These are phyloP conservation scores for Physeter macrocephalus DNA, from an alignment of 2,113 vertebrate species.

Conservation along the genomic window DNA sequence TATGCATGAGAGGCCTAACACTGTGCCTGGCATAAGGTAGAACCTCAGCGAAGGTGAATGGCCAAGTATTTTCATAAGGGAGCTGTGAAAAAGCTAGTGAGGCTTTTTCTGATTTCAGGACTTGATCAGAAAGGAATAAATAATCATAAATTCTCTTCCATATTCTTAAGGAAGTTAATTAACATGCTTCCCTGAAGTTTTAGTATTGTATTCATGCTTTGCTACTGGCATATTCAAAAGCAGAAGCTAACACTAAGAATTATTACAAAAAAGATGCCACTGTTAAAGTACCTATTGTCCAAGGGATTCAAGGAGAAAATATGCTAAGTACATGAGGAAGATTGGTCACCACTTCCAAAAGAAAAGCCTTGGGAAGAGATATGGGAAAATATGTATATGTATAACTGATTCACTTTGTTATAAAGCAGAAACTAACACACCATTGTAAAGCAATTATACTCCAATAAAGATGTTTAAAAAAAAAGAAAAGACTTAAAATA, in stretches of 20 bases:
- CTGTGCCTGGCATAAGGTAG: not conserved
- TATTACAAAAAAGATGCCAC: not conserved
- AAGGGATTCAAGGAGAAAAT: conserved; percentile 42
- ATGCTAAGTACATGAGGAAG: conserved; percentile 38
- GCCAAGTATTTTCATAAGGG: not conserved
- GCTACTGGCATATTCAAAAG: conserved; percentile 47
- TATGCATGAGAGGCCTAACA: not conserved
- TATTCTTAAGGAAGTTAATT: conserved; percentile 42
- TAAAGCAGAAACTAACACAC: no score
- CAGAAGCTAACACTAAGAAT: conserved; percentile 9
- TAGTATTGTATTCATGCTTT: conserved; percentile 31
- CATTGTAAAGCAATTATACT: no score
- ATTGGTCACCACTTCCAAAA: conserved; percentile 20
- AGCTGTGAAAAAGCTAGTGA: not conserved
- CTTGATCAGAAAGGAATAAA: conserved; percentile 4
- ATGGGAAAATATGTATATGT: no score
- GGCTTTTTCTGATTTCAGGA: not conserved
- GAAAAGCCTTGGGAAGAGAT: conserved; percentile 24
- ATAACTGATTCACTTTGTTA: no score
- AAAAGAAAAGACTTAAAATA: conserved; percentile 54
- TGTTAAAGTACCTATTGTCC: conserved; percentile 6
- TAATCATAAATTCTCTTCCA: not conserved
- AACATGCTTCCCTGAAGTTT: conserved; percentile 33
- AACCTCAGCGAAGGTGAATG: not conserved
- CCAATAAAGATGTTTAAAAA: no score